Evolutionary conservation across 1,140 invertebrate species (phyloP).

Genomic region (Metaphire vulgaris): DNA sequence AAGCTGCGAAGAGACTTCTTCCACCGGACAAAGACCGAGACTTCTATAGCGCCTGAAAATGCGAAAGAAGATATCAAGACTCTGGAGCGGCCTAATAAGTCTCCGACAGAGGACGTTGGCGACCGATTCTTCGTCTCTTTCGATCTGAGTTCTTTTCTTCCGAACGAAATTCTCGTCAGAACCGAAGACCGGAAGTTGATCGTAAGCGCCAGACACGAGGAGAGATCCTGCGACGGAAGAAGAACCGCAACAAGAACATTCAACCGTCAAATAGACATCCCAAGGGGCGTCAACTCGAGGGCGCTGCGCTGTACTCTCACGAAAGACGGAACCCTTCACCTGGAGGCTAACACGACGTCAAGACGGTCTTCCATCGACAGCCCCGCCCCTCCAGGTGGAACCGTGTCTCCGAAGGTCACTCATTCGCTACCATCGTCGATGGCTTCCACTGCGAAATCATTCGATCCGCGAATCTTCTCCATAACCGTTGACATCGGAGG

Average conservation of each 20-base stretch:
- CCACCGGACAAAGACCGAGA: conserved; percentile 43
- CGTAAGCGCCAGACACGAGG: conserved; percentile 76
- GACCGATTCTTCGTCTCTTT: conserved; percentile 53
- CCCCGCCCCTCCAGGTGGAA: not conserved
- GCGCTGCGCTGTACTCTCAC: conserved; percentile 43
- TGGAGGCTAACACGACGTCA: conserved; percentile 32
- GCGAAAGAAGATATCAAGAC: not conserved
- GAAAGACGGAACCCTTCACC: conserved; percentile 46
- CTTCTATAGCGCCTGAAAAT: not conserved
- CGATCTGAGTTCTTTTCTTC: conserved; percentile 74
- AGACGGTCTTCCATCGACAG: not conserved
- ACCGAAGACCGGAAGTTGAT: conserved; percentile 69
- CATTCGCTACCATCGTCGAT: too few relatives aligned
- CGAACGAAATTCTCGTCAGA: conserved; percentile 78
- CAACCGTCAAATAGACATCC: conserved; percentile 48
- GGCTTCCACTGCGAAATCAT: not conserved
- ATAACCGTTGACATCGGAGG: conserved; percentile 44
- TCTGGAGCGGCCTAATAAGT: not conserved
- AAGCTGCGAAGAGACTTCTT: conserved; percentile 48
- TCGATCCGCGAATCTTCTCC: conserved; percentile 3
- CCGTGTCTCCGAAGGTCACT: not conserved
- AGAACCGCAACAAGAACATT: conserved; percentile 43
- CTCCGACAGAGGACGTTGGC: conserved; percentile 23
- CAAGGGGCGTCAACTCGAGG: conserved; percentile 43
- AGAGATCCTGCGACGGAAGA: conserved; percentile 54